A percentile compares a stretch with the other conserved stretches of the same genome.
Evolutionary conservation across 2,888 invertebrate genomes (phyloP).

Genomic region (Pyrrhosoma nymphula): DNA sequence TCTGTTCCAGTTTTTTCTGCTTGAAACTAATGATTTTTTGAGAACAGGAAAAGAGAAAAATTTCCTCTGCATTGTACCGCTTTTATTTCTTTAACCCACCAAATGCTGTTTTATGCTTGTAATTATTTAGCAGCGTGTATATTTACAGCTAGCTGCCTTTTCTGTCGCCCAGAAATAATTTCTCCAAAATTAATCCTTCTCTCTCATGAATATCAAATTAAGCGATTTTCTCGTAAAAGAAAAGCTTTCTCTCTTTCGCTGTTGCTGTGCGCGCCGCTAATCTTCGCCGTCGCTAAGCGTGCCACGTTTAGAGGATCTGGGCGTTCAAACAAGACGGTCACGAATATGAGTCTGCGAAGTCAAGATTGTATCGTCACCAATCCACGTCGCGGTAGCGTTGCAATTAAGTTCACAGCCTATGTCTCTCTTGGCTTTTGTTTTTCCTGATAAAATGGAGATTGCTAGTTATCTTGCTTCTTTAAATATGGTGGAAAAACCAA

Average conservation of each 20-base stretch:
- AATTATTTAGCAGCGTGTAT: too few species aligned
- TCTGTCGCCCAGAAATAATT: not conserved
- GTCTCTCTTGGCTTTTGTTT: not conserved
- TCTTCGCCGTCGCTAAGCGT: not conserved
- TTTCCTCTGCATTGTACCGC: too few species aligned
- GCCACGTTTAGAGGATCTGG: not conserved
- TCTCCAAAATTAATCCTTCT: not conserved
- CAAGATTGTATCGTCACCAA: not conserved
- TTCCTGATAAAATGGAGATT: not conserved
- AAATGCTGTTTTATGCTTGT: too few species aligned
- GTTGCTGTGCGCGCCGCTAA: not conserved
- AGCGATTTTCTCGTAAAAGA: not conserved
- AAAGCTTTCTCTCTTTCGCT: not conserved
- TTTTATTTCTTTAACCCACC: too few species aligned
- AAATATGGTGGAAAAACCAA: not conserved
- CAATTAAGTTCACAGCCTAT: not conserved
- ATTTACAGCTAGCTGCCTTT: not conserved
- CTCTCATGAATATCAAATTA: conserved; percentile 27
- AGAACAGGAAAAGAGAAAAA: too few species aligned
- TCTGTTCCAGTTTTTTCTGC: too few species aligned
- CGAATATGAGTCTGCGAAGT: not conserved
- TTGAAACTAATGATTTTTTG: too few species aligned
- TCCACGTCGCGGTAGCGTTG: not conserved
- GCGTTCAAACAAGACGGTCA: not conserved
- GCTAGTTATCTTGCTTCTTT: not conserved